These are phyloP conservation scores for Trematomus loennbergii DNA, from an alignment of 2,113 vertebrate genomes.

Conservation along the genomic window DNA sequence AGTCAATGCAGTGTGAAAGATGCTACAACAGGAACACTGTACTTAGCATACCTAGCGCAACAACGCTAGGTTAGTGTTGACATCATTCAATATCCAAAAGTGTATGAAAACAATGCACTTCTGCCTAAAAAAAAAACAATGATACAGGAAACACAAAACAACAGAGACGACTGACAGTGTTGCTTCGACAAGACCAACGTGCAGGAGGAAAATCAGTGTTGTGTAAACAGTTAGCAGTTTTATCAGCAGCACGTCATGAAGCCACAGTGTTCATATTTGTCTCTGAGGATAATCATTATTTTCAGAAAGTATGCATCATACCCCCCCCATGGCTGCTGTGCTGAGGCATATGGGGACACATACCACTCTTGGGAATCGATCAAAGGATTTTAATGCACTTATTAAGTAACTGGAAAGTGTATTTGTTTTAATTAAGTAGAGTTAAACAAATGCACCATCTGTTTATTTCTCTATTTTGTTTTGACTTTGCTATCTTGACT, in stretches of 20 bases:
- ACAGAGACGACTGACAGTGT: not conserved
- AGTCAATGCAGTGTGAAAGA: slow-evolving; percentile 15
- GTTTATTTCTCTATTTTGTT: not conserved
- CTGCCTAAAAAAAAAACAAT: not conserved
- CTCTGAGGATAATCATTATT: not conserved
- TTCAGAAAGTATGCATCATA: not conserved
- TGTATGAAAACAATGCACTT: not conserved
- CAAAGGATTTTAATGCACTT: not conserved
- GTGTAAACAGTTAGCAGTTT: slow-evolving; percentile 17
- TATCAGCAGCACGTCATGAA: slow-evolving; percentile 2
- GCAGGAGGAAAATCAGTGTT: not conserved
- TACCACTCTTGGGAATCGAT: not conserved
- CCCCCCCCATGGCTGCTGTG: not conserved
- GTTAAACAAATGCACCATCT: not conserved
- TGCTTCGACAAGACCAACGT: not conserved
- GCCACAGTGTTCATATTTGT: not conserved
- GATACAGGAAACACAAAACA: not conserved
- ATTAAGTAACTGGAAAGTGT: not conserved
- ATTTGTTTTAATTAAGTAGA: slow-evolving; percentile 1
- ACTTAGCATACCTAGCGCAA: not conserved
- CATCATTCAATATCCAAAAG: not conserved
- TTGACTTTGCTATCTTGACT: not conserved
- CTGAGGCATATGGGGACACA: not conserved
- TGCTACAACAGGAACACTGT: not conserved
- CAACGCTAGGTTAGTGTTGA: not conserved